Evolutionary conservation across 2,888 invertebrate species (phyloP), one percentile per base, ranked within the genome.

Genomic region (Julus scanicus): DNA sequence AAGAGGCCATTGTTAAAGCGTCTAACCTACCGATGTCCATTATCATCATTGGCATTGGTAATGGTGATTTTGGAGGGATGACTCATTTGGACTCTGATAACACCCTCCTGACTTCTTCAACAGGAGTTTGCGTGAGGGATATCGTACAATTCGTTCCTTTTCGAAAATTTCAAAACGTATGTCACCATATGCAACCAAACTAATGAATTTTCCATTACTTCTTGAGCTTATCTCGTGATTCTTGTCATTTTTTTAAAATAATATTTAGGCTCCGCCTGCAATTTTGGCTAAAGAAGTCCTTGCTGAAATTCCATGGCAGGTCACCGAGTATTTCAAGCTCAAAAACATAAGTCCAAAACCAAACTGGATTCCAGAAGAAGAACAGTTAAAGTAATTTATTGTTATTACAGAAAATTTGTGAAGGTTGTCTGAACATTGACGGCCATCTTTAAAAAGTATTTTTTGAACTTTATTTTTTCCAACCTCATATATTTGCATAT

Each of bases 31-130:
- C 94, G 0, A 92, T 94, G 91, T 94, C 94, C 1, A 94, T 94
- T 88, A 94, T 94, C 89, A 94, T 94, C 89, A 93, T 94, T 57
- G 94, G 94, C 17, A 94, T 94, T 84, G 94, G 94, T 37, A 92
- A 93, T 90, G 94, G 94, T 80, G 94, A 94, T 90, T 94, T 94
- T 91, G 92, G 92, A 88, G 92, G 92, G 92, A 90, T 87, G 83
- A 71, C 39, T 48, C 89, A 90, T 39, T 90, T 92, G 29, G 92
- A 92, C 89, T 92, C 91, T 3, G 92, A 92, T 8, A 8, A 71
- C 40, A 39, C 39, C n/a, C 39, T 40, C 39, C 83, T 87, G 44
- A 15, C 87, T 9, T 80, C 40, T 39, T 15, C 63, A 6, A 49
- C 6, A 2, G 71, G 80, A 80, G 49, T 44, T 39, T 94, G 94